These are phyloP conservation scores for Coregonus ussuriensis DNA, from an alignment of 2,797 vertebrate species.

Conservation along the genomic window DNA sequence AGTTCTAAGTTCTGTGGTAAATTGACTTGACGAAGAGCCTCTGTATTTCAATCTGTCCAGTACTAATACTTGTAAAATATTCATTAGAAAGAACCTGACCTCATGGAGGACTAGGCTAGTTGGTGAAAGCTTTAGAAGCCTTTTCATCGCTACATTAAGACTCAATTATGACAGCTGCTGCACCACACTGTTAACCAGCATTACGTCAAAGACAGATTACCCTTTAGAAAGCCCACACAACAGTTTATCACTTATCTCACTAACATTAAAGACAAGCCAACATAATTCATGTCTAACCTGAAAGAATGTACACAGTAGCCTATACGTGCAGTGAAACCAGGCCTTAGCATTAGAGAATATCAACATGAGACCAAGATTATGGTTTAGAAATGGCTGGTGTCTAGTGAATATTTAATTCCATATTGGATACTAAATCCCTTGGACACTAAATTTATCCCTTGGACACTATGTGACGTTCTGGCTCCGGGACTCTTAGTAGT, in stretches of 20 bases:
- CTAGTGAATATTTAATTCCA: not conserved
- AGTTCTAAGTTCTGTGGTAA: too few relatives aligned
- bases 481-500: too few relatives aligned
- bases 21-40: too few relatives aligned
- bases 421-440: not conserved
- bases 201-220: not conserved
- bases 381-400: not conserved
- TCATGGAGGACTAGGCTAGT: constrained; percentile 15
- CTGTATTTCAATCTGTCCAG: not conserved
- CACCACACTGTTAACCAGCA: not conserved
- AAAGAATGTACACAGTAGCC: too few relatives aligned
- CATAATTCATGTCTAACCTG: not conserved
- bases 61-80: constrained; percentile 34
- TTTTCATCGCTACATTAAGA: not conserved
- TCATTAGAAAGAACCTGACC: constrained; percentile 21
- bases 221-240: not conserved
- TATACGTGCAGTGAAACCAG: too few relatives aligned
- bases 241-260: not conserved
- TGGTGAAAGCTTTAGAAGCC: not conserved
- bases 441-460: not conserved
- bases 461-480: too few relatives aligned
- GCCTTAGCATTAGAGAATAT: too few relatives aligned
- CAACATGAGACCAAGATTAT: not conserved
- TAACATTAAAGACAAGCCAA: not conserved
- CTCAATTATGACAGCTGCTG: not conserved